Evolutionary conservation across 2,888 invertebrate species (phyloP), one percentile per base, ranked within the genome.

Genomic region (Mylabris sibirica): DNA sequence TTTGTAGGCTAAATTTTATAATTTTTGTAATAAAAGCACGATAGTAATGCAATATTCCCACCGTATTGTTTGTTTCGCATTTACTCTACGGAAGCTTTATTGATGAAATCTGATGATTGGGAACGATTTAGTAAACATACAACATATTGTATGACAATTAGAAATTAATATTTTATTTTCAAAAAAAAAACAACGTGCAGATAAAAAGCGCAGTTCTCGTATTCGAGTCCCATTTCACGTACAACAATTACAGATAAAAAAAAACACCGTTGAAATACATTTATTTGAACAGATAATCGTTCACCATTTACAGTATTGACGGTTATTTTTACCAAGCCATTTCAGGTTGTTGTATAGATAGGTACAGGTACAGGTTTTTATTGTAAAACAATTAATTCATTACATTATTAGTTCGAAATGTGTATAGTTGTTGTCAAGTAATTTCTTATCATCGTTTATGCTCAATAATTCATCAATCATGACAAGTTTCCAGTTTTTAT

Each of bases 401-500:
- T 49, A 20, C 49, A 49, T 49, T 49, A 49, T 49, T 49, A 20
- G 20, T 20, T 49, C 20, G 49, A 44, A n/a, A 20, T 49, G 9
- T n/a, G 4, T 49, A 49, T 49, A 49, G 3, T 49, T 20, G 49
- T 49, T 49, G 8, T 49, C 49, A 49, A 49, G 49, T 49, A 20
- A 20, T 49, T 49, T 49, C 49, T 49, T 49, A 49, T 49, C 49
- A 49, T 11, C 20, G 11, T 20, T 49, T 20, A 20, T 49, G 20
- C 9, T 49, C 49, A 49, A 49, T 49, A 49, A 49, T 49, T 20
- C 49, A 49, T 49, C 49, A 49, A 49, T 49, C 20, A 49, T 49
- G 49, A 49, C 49, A 49, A 11, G 9, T 20, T 44, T 49, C 20
- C 20, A 49, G 49, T 49, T 49, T 49, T 49, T n/a, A n/a, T n/a